Evolutionary conservation across 2,113 vertebrate species (phyloP).

Genomic region (Malurus alboscapulatus): DNA sequence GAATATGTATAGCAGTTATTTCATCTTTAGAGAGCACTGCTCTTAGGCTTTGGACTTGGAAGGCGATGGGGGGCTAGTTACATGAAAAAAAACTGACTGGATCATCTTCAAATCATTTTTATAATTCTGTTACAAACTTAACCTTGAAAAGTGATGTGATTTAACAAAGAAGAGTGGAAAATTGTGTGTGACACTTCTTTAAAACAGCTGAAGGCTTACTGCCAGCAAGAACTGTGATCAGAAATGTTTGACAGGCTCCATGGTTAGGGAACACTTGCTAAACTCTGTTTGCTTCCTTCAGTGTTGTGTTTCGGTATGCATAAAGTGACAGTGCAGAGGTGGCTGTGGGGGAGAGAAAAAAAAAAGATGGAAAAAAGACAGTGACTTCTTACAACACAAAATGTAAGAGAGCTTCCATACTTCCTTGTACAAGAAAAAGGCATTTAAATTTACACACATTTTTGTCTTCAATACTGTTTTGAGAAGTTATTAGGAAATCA

Average conservation of each 20-base stretch:
- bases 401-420: neutral
- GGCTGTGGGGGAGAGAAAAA: neutral
- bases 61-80: neutral
- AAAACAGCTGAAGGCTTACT: slow-evolving; percentile 10
- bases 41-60: neutral
- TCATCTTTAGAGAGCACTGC: neutral
- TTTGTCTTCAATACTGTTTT: neutral
- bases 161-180: neutral
- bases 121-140: neutral
- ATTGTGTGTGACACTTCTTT: neutral
- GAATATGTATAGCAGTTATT: neutral
- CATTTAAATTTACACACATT: neutral
- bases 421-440: neutral
- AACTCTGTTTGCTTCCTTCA: neutral
- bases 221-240: neutral
- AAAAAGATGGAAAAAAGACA: neutral
- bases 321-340: neutral
- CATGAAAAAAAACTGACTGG: neutral
- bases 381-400: neutral
- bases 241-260: neutral
- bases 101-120: neutral
- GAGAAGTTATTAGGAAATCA: neutral
- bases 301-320: neutral
- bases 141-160: neutral
- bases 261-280: neutral